These are phyloP conservation scores for Pagrus major DNA, from an alignment of 2,113 vertebrate genomes.

Conservation along the genomic window DNA sequence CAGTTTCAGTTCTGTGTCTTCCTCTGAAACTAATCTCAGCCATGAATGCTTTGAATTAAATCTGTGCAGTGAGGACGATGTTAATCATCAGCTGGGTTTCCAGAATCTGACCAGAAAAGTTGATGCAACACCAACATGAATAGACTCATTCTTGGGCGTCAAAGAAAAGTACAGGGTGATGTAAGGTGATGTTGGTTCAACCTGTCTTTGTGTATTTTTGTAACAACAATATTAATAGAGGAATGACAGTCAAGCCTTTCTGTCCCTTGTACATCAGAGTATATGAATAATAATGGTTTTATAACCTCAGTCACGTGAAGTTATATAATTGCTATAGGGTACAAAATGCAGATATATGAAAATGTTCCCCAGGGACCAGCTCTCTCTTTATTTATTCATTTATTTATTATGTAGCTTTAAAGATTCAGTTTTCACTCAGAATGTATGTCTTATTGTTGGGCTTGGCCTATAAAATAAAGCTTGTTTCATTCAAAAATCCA, in stretches of 20 bases:
- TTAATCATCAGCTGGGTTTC: constrained; percentile 1
- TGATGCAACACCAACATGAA: constrained; percentile 1
- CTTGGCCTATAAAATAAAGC: constrained; percentile 11
- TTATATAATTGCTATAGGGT: not conserved
- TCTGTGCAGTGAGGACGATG: not conserved
- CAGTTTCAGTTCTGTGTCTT: constrained; percentile 7
- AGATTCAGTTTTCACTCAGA: not conserved
- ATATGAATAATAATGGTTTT: not conserved
- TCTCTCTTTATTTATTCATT: too few species aligned
- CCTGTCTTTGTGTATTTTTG: not conserved
- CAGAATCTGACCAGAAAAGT: constrained; percentile 3
- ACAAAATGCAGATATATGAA: not conserved
- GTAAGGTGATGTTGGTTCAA: not conserved
- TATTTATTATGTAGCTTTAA: too few species aligned
- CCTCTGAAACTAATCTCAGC: constrained; percentile 2
- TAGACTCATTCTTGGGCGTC: constrained; percentile 1
- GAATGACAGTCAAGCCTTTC: not conserved
- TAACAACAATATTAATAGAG: constrained; percentile 7
- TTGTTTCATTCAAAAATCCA: not conserved
- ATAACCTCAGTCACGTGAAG: not conserved
- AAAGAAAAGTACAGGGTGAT: not conserved
- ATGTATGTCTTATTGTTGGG: not conserved
- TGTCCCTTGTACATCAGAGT: not conserved
- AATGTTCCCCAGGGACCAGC: not conserved
- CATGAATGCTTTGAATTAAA: not conserved